Evolutionary conservation across 2,113 vertebrate species (phyloP).

Genomic region (Puffinus mauretanicus): DNA sequence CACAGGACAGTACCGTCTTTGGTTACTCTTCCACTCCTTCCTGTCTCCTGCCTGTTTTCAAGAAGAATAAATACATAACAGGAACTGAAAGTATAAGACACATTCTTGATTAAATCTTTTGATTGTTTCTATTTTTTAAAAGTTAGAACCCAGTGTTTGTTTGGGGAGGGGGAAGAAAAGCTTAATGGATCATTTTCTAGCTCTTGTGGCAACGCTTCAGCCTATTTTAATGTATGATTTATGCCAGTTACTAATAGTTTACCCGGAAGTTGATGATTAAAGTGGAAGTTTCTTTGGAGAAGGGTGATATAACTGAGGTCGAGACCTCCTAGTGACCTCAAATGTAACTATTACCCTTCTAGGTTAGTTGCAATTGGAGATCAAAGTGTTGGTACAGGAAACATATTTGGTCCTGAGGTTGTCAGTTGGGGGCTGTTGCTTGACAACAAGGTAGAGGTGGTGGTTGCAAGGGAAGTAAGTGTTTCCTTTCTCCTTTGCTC

Average conservation of each 20-base stretch:
- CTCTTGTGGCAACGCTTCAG: neutral
- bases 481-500: neutral
- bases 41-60: neutral
- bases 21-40: neutral
- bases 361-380: slow-evolving; percentile 70
- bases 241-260: slow-evolving; percentile 48
- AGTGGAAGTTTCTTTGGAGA: slow-evolving; percentile 57
- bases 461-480: neutral
- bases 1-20: neutral
- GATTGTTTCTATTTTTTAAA: neutral
- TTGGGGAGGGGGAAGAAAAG: neutral
- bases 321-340: slow-evolving; percentile 54
- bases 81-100: neutral
- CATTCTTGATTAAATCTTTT: neutral
- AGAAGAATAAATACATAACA: neutral
- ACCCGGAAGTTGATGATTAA: slow-evolving; percentile 59
- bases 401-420: slow-evolving; percentile 52
- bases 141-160: neutral
- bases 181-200: neutral
- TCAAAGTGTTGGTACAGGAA: slow-evolving; percentile 64
- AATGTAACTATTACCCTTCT: slow-evolving; percentile 63
- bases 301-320: slow-evolving; percentile 59
- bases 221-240: slow-evolving; percentile 29
- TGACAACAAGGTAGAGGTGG: neutral
- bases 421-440: slow-evolving; percentile 25